Percentiles rank a stretch among this genome's conserved stretches.
phyloP scores from a whole-genome alignment of 2,888 invertebrate species.

The Emmelina monodactyla region DNA sequence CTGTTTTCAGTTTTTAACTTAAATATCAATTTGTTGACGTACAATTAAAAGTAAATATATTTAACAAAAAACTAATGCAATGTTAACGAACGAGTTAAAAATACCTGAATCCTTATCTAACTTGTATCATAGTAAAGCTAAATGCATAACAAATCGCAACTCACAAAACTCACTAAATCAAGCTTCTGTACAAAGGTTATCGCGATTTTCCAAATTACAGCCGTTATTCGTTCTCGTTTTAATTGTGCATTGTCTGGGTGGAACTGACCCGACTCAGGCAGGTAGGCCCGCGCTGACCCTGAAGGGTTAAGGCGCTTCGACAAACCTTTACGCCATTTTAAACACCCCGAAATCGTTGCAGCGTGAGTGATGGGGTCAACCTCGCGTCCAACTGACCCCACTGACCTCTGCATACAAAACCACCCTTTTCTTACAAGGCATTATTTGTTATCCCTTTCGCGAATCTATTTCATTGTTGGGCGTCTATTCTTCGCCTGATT shows the following conservation, averaged over 20 bases:
- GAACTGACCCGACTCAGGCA: slow-evolving; percentile 49
- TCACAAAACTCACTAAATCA: slow-evolving; percentile 30
- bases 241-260: slow-evolving; percentile 47
- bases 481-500: slow-evolving; percentile 30
- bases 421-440: slow-evolving; percentile 59
- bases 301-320: slow-evolving; percentile 42
- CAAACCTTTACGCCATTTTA: slow-evolving; percentile 59
- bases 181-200: slow-evolving; percentile 42
- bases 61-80: too few relatives aligned
- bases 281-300: slow-evolving; percentile 53
- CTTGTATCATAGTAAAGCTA: slow-evolving; percentile 12
- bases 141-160: slow-evolving; percentile 30
- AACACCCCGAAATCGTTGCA: slow-evolving; percentile 59
- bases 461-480: slow-evolving; percentile 63
- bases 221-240: slow-evolving; percentile 58
- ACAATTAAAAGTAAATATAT: too few relatives aligned
- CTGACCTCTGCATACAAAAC: slow-evolving; percentile 50
- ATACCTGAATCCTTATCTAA: too few relatives aligned
- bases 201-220: slow-evolving; percentile 46
- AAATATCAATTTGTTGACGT: too few relatives aligned
- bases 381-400: slow-evolving; percentile 47
- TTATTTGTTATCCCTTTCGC: slow-evolving; percentile 68
- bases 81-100: too few relatives aligned
- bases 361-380: slow-evolving; percentile 64
- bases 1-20: too few relatives aligned